Evolutionary conservation across 2,113 vertebrate genomes (phyloP).

Genomic region (Chlorodrepanis virens): DNA sequence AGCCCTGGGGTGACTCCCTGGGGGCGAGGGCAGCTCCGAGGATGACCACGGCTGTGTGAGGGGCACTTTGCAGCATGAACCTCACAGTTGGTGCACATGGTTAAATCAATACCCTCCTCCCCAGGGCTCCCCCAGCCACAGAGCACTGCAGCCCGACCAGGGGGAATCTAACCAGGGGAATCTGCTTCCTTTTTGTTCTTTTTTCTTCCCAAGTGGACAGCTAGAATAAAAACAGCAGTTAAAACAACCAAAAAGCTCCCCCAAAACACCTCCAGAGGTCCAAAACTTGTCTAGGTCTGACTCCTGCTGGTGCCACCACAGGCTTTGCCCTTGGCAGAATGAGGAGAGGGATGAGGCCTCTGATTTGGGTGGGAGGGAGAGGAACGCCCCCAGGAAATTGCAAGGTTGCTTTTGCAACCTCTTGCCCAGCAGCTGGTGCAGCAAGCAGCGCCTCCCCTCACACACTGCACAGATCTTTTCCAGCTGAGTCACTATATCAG

Average conservation of each 20-base stretch:
- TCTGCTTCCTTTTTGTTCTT: neutral
- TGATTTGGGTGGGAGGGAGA: neutral
- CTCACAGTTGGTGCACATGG: neutral
- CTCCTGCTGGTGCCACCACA: neutral
- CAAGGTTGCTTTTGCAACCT: neutral
- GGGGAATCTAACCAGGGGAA: neutral
- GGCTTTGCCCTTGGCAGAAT: neutral
- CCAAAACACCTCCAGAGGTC: neutral
- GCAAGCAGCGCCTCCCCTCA: neutral
- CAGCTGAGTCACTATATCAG: slow-evolving; percentile 43
- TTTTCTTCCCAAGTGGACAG: neutral
- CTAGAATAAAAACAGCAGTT: neutral
- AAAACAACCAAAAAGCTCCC: neutral
- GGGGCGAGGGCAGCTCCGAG: neutral
- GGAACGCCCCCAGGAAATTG: neutral
- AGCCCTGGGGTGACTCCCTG: neutral
- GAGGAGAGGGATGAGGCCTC: neutral
- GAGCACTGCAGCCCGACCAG: rapidly evolving
- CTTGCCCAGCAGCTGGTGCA: neutral
- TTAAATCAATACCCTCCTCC: neutral
- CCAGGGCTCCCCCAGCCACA: neutral
- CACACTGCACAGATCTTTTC: neutral
- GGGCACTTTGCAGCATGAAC: neutral
- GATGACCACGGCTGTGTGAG: neutral
- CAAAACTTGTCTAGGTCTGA: neutral